phyloP scores from a whole-genome alignment of 2,797 vertebrate genomes.

The Bovichtus variegatus region DNA sequence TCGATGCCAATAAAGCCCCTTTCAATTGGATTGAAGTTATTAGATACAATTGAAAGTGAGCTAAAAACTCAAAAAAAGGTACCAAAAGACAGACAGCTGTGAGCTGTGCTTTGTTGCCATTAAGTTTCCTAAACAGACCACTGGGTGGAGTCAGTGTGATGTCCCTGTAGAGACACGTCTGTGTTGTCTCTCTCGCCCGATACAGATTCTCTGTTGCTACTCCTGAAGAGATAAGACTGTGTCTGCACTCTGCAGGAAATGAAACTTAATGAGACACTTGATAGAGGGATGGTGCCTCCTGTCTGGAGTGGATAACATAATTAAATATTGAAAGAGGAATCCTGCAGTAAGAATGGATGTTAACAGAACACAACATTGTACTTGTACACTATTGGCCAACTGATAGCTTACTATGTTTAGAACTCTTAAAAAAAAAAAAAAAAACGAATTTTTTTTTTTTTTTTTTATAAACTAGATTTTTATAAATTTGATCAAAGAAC shows the following conservation, averaged over 20 bases:
- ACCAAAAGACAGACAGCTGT: background rate
- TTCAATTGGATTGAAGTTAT: too few species aligned
- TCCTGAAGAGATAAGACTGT: constrained; percentile 44
- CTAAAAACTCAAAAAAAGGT: background rate
- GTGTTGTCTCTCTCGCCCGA: background rate
- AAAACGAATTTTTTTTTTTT: too few species aligned
- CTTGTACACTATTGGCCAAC: background rate
- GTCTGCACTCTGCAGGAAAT: constrained; percentile 59
- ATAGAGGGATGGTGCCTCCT: constrained; percentile 35
- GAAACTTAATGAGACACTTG: constrained; percentile 58
- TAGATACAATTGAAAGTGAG: background rate
- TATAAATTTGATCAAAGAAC: background rate
- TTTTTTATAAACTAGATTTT: too few species aligned
- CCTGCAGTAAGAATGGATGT: constrained; percentile 3
- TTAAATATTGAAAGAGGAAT: constrained; percentile 48
- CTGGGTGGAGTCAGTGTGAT: constrained; percentile 57
- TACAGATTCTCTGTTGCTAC: constrained; percentile 18
- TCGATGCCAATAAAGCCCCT: too few species aligned
- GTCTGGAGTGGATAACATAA: constrained; percentile 60
- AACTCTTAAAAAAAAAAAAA: background rate
- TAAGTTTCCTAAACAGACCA: constrained; percentile 41
- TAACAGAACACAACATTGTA: background rate
- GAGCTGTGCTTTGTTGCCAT: background rate
- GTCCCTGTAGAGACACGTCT: background rate
- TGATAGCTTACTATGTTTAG: background rate